Base-by-base conservation (phyloP, 2,113 vertebrate species). In the Cebus imitator region DNA sequence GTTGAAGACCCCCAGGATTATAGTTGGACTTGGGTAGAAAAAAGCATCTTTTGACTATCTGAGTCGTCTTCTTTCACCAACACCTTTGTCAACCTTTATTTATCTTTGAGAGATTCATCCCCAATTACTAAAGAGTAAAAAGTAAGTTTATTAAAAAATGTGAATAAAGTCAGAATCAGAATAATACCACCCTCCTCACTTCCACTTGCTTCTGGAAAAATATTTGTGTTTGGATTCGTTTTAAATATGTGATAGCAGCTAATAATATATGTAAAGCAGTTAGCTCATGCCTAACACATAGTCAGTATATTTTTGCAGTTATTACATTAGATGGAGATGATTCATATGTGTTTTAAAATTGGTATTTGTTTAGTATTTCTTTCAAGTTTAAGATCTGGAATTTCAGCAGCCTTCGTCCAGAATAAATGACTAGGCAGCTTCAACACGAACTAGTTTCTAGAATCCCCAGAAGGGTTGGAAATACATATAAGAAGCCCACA, bases 311-410 rank as follows among this genome's bases (percentile, higher is more conserved):
- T 90, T n/a, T 61, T 64, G 11, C 52, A 43, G 13, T 80, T 64
- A 85, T 81, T 12, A 48, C 70, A 27, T 45, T 75, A 80, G 45
- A 83, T 32, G 18, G 50, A 91, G 18, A 73, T 66, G 43, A 87
- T 12, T 95, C 92, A 45, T 58, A 68, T 52, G 8, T 61, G 35
- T n/a, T 93, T 93, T 78, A 43, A 91, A 93, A 79, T 73, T 73
- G 37, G 9, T 43, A 17, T 91, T 87, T 90, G 37, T 76, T 87
- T 79, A 75, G 35, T 87, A 88, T 90, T 84, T 48, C 61, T 93
- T 91, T 87, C 43, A 87, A 43, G 8, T 81, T 88, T 79, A 52
- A 82, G 30, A 10, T 81, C 81, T 90, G 43, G 80, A 97, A 92
- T 82, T 92, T 90, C 48, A 87, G 18, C 57, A 58, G 35, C 57